Base-by-base conservation (phyloP, 2,888 invertebrate genomes). In the Lasioglossum figueresi region DNA sequence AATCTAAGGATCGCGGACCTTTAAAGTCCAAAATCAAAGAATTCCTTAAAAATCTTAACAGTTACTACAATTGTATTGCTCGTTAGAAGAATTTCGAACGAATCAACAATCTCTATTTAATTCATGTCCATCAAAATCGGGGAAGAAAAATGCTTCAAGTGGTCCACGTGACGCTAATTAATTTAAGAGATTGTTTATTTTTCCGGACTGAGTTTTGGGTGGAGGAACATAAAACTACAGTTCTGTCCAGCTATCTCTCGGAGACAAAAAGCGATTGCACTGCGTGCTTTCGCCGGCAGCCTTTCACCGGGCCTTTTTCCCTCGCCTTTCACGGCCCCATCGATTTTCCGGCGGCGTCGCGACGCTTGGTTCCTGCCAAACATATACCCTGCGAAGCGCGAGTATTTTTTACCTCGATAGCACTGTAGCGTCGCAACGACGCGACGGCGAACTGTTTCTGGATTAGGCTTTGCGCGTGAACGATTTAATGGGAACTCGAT, bases 191-290 rank as follows among this genome's bases (percentile, higher is more conserved):
- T 23, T 10, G 52, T n/a, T 52, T 52, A 10, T 10, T n/a, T 10
- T 52, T 10, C 52, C 3, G 23, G 23, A 10, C 23, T 52, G 1
- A 2, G n/a, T 23, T 52, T 52, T 8, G 1, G 10, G 2, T 3
- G 52, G 10, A 52, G 2, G 10, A n/a, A n/a, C 52, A 52, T 8
- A 3, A 52, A 52, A 8, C 23, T 23, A 52, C 23, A n/a, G 76
- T 71, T 52, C 3, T 23, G 52, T 52, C 52, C 10, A n/a, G 23
- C 10, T n/a, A 52, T 52, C 52, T n/a, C 23, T 23, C 52, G 52
- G 34, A 63, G 76, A 83, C 52, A 68, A 81, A 83, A 81, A 76
- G 27, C 83, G 73, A 68, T 66, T 73, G 72, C 37, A 66, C n/a
- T 23, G 59, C 66, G 76, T 37, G 66, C 63, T 68, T 73, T 72